phyloP scores from a whole-genome alignment of 2,797 vertebrate species.

The Mustela erminea region DNA sequence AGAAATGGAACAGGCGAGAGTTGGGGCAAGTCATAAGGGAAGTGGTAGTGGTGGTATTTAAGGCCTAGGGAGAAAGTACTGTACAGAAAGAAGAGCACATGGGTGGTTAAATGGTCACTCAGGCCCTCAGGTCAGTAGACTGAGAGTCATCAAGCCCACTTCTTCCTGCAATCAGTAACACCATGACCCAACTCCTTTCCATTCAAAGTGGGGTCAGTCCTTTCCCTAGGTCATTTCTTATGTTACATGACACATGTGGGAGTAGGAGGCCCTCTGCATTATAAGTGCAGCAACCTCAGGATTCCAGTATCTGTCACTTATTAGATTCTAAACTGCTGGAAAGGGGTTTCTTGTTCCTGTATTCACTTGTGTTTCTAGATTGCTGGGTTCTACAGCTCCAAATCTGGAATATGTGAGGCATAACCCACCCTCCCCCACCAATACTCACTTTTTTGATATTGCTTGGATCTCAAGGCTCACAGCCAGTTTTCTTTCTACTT shows the following conservation, averaged over 20 bases:
- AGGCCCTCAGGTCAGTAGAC: background rate
- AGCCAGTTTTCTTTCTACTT: background rate
- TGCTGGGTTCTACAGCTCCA: background rate
- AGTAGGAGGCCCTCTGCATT: background rate
- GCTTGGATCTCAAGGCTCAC: background rate
- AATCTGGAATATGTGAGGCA: background rate
- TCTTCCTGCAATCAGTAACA: background rate
- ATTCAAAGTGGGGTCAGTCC: too few species aligned
- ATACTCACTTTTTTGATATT: background rate
- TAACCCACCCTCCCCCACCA: fast-evolving
- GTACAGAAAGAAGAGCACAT: fast-evolving
- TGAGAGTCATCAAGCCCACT: background rate
- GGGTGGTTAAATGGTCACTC: background rate
- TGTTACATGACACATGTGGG: too few species aligned
- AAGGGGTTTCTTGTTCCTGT: background rate
- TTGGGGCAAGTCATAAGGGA: background rate
- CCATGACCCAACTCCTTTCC: background rate
- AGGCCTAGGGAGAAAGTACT: too few species aligned
- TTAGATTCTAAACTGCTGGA: background rate
- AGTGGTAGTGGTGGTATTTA: fast-evolving
- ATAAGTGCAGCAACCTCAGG: background rate
- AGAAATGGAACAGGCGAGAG: background rate
- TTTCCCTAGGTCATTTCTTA: background rate
- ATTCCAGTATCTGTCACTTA: background rate
- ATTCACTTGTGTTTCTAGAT: background rate